Evolutionary conservation across 1,140 invertebrate genomes (phyloP).

Genomic region (Asobara japonica): DNA sequence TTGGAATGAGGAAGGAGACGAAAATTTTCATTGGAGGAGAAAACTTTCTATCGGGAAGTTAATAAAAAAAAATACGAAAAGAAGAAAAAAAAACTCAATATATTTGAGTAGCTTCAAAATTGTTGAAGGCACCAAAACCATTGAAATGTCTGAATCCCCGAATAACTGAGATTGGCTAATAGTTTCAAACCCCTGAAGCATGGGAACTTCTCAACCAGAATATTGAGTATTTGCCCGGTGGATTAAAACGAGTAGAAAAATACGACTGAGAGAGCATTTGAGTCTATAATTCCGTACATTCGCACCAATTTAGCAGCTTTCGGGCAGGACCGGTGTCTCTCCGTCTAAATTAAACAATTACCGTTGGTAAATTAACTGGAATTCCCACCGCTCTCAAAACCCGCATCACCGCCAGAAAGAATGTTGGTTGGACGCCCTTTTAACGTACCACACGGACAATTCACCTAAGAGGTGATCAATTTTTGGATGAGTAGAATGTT

Average conservation of each 20-base stretch:
- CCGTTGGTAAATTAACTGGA: slow-evolving; percentile 52
- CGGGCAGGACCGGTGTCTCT: slow-evolving; percentile 39
- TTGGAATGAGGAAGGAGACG: no score
- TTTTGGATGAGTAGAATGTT: slow-evolving; percentile 8
- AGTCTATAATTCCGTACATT: slow-evolving; percentile 1
- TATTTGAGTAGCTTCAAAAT: no score
- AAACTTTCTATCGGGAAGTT: no score
- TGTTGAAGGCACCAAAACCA: no score
- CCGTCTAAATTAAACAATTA: slow-evolving; percentile 61
- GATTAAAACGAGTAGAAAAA: slow-evolving; percentile 9
- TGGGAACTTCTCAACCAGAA: no score
- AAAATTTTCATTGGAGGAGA: no score
- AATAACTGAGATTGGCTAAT: no score
- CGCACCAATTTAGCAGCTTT: slow-evolving; percentile 18
- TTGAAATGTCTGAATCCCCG: no score
- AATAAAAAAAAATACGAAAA: no score
- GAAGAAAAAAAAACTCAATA: no score
- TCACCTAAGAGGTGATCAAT: slow-evolving; percentile 1
- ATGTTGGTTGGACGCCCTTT: neutral
- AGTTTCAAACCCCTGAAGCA: no score
- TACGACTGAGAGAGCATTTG: neutral
- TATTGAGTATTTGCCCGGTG: neutral
- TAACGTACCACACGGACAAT: neutral
- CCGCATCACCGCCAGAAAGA: slow-evolving; percentile 50
- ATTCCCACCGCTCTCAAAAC: slow-evolving; percentile 47